A percentile compares a stretch with the other conserved stretches of the same genome.
Conservation (phyloP, 2,113 vertebrate species). For the Willisornis vidua region DNA sequence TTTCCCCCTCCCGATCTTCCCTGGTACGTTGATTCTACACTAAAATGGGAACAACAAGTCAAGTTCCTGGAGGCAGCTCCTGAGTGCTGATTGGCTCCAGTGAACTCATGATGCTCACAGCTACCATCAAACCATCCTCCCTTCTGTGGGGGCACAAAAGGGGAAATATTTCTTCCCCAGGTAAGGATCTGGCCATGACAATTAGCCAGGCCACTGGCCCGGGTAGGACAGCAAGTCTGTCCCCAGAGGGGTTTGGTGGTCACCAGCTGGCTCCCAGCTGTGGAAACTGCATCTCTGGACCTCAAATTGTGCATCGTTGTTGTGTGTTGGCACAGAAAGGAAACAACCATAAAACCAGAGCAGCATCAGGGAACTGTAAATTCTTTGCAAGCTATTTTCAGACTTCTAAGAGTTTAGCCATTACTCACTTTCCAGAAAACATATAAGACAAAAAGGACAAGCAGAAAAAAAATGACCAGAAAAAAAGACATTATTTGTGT, state of each 20-base stretch:
- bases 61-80: conserved; percentile 46
- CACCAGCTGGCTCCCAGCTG: conserved; percentile 36
- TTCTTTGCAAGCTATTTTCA: conserved; percentile 60
- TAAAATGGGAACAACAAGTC: not conserved
- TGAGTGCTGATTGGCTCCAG: conserved; percentile 10
- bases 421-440: conserved; percentile 45
- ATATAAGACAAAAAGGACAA: conserved; percentile 24
- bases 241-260: conserved; percentile 19
- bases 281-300: conserved; percentile 43
- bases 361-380: conserved; percentile 65
- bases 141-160: conserved; percentile 26
- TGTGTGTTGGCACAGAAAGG: conserved; percentile 49
- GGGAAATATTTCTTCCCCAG: conserved; percentile 26
- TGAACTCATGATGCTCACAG: conserved; percentile 25
- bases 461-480: not conserved
- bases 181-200: not conserved
- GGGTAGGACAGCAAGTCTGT: not conserved
- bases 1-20: not conserved
- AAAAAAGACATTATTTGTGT: not conserved
- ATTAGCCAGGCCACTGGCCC: conserved; percentile 32
- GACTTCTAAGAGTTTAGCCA: conserved; percentile 48
- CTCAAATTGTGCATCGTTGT: conserved; percentile 22
- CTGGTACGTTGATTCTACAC: not conserved
- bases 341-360: conserved; percentile 65
- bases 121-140: conserved; percentile 43